Conservation (phyloP, 2,888 invertebrate species). For the Callosobruchus maculatus region DNA sequence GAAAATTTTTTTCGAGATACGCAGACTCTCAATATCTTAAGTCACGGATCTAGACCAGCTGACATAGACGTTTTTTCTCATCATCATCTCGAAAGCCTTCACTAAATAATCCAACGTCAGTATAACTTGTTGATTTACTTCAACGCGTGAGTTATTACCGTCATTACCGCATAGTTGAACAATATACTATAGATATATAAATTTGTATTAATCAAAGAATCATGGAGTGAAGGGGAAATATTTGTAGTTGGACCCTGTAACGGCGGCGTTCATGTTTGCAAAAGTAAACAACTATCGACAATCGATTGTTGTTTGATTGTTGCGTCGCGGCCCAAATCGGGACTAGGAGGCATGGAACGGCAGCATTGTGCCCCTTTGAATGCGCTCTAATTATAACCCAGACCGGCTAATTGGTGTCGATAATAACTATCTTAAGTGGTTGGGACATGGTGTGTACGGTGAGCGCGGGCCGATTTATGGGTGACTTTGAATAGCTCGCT, state of each 20-base stretch:
- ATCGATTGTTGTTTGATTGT: neutral
- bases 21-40: too few species aligned
- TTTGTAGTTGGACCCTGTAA: neutral
- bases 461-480: neutral
- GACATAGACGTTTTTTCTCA: too few species aligned
- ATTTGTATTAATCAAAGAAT: too few species aligned
- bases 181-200: too few species aligned
- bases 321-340: neutral
- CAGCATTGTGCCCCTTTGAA: neutral
- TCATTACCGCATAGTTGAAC: too few species aligned
- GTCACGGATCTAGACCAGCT: too few species aligned
- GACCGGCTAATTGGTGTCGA: neutral
- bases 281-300: neutral
- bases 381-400: neutral
- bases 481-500: neutral
- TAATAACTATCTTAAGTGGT: neutral
- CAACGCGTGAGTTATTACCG: too few species aligned
- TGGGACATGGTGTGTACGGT: neutral
- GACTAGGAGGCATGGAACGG: neutral
- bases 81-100: too few species aligned
- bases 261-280: neutral
- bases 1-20: too few species aligned
- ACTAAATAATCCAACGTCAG: too few species aligned
- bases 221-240: neutral
- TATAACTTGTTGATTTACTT: too few species aligned